Conservation (phyloP, 2,113 vertebrate genomes). For the Hyla sarda region DNA sequence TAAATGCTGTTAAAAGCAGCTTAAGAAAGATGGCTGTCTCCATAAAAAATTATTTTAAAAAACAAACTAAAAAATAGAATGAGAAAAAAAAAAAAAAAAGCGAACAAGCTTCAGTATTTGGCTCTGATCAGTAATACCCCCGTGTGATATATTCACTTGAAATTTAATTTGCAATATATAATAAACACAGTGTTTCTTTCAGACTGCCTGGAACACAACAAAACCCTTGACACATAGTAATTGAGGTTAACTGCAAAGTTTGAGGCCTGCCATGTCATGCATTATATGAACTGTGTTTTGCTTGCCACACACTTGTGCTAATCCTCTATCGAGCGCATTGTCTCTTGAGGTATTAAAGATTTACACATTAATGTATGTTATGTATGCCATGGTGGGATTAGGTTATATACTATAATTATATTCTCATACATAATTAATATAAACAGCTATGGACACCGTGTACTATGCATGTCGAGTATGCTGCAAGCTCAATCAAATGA, state of each 20-base stretch:
- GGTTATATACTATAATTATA: background rate
- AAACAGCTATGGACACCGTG: background rate
- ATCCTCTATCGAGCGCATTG: background rate
- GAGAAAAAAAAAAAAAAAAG: too few relatives aligned
- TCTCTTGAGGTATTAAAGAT: background rate
- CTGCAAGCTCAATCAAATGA: background rate
- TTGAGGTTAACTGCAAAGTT: background rate
- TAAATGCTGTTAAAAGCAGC: too few relatives aligned
- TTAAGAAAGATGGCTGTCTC: too few relatives aligned
- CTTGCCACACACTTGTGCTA: background rate
- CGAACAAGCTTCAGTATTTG: too few relatives aligned
- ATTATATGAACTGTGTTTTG: background rate
- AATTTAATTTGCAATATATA: background rate
- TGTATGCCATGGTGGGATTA: background rate
- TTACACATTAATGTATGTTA: constrained; percentile 2
- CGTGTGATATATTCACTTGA: too few relatives aligned
- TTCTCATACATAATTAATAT: constrained; percentile 9
- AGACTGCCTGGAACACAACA: background rate
- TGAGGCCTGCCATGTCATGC: background rate
- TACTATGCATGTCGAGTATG: background rate
- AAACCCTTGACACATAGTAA: background rate
- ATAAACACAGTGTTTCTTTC: background rate
- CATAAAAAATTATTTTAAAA: too few relatives aligned
- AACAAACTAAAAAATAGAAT: too few relatives aligned
- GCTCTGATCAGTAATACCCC: too few relatives aligned